phyloP scores from a whole-genome alignment of 1,140 invertebrate species.

The Aphelenchoides besseyi region DNA sequence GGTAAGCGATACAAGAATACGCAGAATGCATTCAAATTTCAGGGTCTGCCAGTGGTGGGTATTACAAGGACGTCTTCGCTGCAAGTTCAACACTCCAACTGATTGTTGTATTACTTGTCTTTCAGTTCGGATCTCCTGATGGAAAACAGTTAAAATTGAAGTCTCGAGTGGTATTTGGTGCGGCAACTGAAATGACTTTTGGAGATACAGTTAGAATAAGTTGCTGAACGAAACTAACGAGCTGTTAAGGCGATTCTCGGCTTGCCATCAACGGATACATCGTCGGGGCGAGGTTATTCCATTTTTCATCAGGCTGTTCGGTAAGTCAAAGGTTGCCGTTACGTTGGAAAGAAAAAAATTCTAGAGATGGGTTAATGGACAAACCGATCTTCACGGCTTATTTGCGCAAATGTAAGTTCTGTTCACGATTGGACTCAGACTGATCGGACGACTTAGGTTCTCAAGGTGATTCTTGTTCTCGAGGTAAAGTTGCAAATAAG shows the following conservation, averaged over 20 bases:
- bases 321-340: background rate
- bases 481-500: no score
- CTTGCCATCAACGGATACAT: background rate
- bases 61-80: conserved; percentile 9
- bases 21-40: background rate
- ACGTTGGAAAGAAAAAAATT: background rate
- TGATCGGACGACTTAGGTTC: no score
- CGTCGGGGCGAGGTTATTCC: background rate
- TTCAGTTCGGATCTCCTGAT: background rate
- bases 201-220: no score
- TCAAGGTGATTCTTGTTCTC: no score
- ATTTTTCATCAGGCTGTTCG: conserved; percentile 15
- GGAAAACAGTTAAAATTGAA: conserved; percentile 12
- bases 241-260: conserved; percentile 14
- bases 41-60: background rate
- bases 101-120: background rate
- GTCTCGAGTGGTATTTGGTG: background rate
- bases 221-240: no score
- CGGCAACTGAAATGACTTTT: conserved; percentile 1
- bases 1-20: background rate
- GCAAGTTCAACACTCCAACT: background rate
- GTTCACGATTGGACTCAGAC: no score
- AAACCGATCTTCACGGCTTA: conserved; percentile 8
- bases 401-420: background rate
- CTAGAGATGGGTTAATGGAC: conserved; percentile 10